Conservation (phyloP, 1,140 invertebrate species). For the Oedothorax gibbosus region DNA sequence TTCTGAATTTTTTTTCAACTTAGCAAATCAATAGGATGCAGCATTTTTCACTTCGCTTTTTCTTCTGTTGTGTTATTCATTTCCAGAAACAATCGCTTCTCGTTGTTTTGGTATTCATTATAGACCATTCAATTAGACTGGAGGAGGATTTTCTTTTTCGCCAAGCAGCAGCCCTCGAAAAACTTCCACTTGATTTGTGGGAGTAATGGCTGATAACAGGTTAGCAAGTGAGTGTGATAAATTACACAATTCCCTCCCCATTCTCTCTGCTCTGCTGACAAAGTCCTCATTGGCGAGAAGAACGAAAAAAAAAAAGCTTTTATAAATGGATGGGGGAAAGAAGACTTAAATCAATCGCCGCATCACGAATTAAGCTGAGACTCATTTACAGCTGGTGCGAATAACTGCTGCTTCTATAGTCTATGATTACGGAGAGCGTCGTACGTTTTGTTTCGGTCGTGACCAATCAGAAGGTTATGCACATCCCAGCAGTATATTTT, state of each 20-base stretch:
- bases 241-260: neutral
- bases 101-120: slow-evolving; percentile 42
- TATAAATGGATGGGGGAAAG: slow-evolving; percentile 1
- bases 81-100: slow-evolving; percentile 31
- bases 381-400: slow-evolving; percentile 39
- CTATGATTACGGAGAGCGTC: too few relatives aligned
- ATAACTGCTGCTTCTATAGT: neutral
- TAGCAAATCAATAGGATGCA: too few relatives aligned
- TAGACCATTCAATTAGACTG: slow-evolving; percentile 30
- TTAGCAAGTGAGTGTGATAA: slow-evolving; percentile 26
- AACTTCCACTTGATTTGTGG: slow-evolving; percentile 30
- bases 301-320: neutral
- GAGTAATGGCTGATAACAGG: slow-evolving; percentile 54
- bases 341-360: slow-evolving; percentile 41
- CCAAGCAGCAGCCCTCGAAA: neutral
- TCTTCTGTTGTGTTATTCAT: too few relatives aligned
- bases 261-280: slow-evolving; percentile 34
- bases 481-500: too few relatives aligned
- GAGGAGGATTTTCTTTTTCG: neutral
- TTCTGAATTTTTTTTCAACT: too few relatives aligned
- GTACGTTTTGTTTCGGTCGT: slow-evolving; percentile 10
- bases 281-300: slow-evolving; percentile 22
- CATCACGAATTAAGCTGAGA: slow-evolving; percentile 39
- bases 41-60: too few relatives aligned
- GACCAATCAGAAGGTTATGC: slow-evolving; percentile 11